Percentiles rank a stretch among this genome's conserved stretches.
These are phyloP conservation scores for Phalacrocorax brasilianus DNA, from an alignment of 2,113 vertebrate species.

Conservation along the genomic window DNA sequence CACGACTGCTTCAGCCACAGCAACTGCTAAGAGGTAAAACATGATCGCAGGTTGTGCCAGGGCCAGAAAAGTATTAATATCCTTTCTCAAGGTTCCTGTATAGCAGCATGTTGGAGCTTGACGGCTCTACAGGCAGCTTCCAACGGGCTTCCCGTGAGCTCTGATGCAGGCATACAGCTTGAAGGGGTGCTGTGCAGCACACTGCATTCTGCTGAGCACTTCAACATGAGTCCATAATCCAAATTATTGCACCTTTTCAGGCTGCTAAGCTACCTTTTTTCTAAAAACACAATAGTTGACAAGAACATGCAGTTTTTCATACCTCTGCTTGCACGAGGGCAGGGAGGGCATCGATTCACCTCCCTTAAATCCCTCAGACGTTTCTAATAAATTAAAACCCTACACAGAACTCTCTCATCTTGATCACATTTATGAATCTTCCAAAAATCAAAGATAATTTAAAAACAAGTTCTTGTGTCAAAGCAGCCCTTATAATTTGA, in stretches of 20 bases:
- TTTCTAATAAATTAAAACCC: neutral
- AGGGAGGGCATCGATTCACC: neutral
- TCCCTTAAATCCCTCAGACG: neutral
- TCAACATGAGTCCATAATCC: rapidly evolving
- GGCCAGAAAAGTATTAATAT: neutral
- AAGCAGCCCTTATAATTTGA: neutral
- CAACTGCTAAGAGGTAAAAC: neutral
- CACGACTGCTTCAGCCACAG: neutral
- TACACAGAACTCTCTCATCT: neutral
- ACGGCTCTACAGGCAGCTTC: neutral
- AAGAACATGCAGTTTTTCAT: neutral
- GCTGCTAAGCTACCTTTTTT: neutral
- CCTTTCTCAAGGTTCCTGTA: neutral
- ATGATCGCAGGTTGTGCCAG: neutral
- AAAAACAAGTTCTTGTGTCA: neutral
- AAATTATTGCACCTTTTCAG: neutral
- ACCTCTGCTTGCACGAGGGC: neutral
- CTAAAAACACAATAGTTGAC: neutral
- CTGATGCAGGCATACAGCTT: neutral
- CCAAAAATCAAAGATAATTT: neutral
- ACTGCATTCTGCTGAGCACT: rapidly evolving
- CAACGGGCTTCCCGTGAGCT: rapidly evolving
- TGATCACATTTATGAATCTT: neutral
- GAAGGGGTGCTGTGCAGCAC: neutral
- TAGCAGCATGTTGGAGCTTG: neutral